Evolutionary conservation across 1,140 invertebrate species (phyloP).

Genomic region (Radopholus similis): DNA sequence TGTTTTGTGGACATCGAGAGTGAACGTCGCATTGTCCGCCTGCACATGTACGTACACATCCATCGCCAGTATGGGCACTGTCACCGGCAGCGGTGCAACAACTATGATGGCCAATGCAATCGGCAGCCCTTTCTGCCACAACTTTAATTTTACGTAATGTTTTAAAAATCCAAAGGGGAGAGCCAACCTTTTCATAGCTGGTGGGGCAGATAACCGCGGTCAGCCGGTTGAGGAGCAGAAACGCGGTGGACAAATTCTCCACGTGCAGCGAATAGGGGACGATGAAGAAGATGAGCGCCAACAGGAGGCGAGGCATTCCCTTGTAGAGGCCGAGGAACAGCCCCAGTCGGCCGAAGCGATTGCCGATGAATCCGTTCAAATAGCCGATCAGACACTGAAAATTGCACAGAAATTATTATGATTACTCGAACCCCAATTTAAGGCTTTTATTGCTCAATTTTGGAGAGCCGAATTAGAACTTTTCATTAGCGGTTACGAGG

Average conservation of each 20-base stretch:
- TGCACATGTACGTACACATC: neutral
- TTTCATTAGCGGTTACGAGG: too few species aligned
- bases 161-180: neutral
- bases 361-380: too few species aligned
- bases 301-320: neutral
- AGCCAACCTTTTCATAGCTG: neutral
- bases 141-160: too few species aligned
- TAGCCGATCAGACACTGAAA: too few species aligned
- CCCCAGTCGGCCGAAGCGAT: neutral
- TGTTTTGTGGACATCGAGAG: neutral
- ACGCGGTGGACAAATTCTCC: neutral
- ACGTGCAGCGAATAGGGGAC: neutral
- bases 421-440: too few species aligned
- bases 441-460: too few species aligned
- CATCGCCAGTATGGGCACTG: neutral
- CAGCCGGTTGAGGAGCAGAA: neutral
- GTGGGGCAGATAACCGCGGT: neutral
- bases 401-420: too few species aligned
- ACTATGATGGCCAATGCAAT: neutral
- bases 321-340: neutral
- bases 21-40: neutral
- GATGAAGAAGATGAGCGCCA: neutral
- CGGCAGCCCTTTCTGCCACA: neutral
- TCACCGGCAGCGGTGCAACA: neutral
- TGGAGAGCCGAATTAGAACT: too few species aligned